These are phyloP conservation scores for Lepidurus apus DNA, from an alignment of 1,140 invertebrate species.

Conservation along the genomic window DNA sequence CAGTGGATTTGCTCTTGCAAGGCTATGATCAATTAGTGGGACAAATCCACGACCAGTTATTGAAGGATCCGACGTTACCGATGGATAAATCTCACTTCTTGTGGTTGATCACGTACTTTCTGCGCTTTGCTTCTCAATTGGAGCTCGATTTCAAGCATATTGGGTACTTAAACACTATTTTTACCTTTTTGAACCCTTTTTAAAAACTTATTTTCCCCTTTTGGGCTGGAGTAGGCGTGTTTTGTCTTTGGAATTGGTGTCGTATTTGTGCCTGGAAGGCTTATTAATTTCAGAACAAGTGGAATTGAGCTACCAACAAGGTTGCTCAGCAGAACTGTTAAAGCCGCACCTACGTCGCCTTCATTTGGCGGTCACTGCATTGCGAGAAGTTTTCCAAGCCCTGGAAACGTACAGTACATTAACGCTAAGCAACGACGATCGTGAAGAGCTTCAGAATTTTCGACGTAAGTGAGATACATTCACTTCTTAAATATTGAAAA, in stretches of 20 bases:
- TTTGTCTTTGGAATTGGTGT: conserved; percentile 63
- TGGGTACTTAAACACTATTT: conserved; percentile 37
- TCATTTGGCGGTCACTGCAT: conserved; percentile 66
- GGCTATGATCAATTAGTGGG: conserved; percentile 61
- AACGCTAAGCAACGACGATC: conserved; percentile 52
- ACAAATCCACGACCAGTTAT: conserved; percentile 56
- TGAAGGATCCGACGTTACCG: conserved; percentile 52
- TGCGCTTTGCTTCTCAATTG: conserved; percentile 66
- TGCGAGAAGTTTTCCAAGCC: conserved; percentile 65
- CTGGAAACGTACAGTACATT: conserved; percentile 62
- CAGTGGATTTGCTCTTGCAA: conserved; percentile 64
- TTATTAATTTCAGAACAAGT: conserved; percentile 66
- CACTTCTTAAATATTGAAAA: background rate
- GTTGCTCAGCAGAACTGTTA: conserved; percentile 50
- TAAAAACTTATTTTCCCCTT: background rate
- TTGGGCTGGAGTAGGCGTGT: conserved; percentile 51
- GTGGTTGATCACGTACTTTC: conserved; percentile 72
- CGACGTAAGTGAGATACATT: conserved; percentile 44
- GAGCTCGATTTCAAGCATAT: conserved; percentile 65
- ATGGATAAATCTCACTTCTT: conserved; percentile 71
- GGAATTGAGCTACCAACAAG: conserved; percentile 55
- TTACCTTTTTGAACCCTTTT: background rate
- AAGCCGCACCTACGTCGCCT: conserved; percentile 58
- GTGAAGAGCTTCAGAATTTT: conserved; percentile 50
- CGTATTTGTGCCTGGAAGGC: conserved; percentile 66